These are phyloP conservation scores for Cybosia mesomella DNA, from an alignment of 2,888 invertebrate species.

Conservation along the genomic window DNA sequence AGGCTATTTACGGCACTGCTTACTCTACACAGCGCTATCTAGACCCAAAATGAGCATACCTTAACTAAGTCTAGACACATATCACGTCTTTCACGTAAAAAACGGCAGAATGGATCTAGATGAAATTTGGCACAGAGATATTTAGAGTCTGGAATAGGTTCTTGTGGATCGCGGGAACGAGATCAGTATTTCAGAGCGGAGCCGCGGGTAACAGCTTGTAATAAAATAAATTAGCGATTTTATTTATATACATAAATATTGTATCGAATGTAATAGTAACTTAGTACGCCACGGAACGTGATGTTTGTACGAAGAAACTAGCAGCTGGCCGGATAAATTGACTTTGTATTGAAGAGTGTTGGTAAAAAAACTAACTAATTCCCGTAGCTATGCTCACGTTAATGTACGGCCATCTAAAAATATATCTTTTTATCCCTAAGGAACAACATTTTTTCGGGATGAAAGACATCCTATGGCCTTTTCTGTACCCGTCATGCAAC, in stretches of 20 bases:
- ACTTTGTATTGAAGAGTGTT: slow-evolving; percentile 28
- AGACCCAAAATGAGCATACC: too few species aligned
- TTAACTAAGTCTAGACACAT: too few species aligned
- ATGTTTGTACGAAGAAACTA: slow-evolving; percentile 17
- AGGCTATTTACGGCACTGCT: too few species aligned
- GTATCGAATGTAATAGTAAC: neutral
- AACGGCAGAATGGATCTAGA: too few species aligned
- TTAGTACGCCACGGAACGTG: neutral
- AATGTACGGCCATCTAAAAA: neutral
- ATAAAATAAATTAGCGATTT: neutral
- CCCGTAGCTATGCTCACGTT: neutral
- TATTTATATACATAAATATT: neutral
- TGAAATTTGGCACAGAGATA: too few species aligned
- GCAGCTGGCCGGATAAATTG: slow-evolving; percentile 42
- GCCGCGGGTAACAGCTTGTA: neutral
- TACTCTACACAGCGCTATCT: too few species aligned
- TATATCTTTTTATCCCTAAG: neutral
- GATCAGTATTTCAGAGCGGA: neutral
- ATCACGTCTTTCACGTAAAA: too few species aligned
- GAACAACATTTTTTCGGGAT: neutral
- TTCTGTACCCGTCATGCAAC: too few species aligned
- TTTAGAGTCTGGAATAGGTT: neutral
- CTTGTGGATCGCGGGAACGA: neutral
- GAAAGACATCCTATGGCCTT: too few species aligned
- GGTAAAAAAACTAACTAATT: slow-evolving; percentile 4